These are phyloP conservation scores for Branchellion lobata DNA, from an alignment of 2,888 invertebrate genomes.

Conservation along the genomic window DNA sequence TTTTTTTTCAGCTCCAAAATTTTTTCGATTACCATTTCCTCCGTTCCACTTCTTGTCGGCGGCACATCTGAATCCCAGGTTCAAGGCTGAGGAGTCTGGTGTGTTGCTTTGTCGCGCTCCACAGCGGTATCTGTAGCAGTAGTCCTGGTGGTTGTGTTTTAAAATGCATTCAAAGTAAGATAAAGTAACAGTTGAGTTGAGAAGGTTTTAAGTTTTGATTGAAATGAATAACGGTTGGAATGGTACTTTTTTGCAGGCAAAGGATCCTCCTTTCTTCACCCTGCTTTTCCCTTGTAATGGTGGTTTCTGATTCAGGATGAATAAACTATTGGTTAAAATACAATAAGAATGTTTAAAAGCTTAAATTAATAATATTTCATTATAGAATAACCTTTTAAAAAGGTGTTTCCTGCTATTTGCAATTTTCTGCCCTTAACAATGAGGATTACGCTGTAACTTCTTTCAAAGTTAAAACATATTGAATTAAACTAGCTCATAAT, in stretches of 20 bases:
- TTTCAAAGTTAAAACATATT: too few species aligned
- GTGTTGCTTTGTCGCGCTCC: constrained; percentile 91
- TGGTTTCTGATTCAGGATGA: too few species aligned
- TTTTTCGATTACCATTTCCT: too few species aligned
- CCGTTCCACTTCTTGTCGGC: not conserved
- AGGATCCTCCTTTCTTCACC: constrained; percentile 95
- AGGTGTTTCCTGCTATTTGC: too few species aligned
- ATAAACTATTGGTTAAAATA: too few species aligned
- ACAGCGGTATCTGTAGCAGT: constrained; percentile 90
- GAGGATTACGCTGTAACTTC: too few species aligned
- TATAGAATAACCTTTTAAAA: too few species aligned
- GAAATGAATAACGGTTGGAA: not conserved
- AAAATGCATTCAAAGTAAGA: not conserved
- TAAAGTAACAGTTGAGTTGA: not conserved
- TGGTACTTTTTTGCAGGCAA: constrained; percentile 68
- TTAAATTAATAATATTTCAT: too few species aligned
- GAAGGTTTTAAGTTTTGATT: constrained; percentile 55
- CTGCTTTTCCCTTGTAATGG: constrained; percentile 68
- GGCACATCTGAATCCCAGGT: constrained; percentile 90
- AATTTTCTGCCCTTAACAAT: too few species aligned
- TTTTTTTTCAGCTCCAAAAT: not conserved
- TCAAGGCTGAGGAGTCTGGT: constrained; percentile 86
- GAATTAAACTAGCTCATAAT: too few species aligned
- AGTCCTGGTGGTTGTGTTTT: constrained; percentile 64
- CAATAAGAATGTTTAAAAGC: too few species aligned